A percentile compares a stretch with the other conserved stretches of the same genome.
phyloP scores from a whole-genome alignment of 2,113 vertebrate genomes.

The Menidia beryllina region DNA sequence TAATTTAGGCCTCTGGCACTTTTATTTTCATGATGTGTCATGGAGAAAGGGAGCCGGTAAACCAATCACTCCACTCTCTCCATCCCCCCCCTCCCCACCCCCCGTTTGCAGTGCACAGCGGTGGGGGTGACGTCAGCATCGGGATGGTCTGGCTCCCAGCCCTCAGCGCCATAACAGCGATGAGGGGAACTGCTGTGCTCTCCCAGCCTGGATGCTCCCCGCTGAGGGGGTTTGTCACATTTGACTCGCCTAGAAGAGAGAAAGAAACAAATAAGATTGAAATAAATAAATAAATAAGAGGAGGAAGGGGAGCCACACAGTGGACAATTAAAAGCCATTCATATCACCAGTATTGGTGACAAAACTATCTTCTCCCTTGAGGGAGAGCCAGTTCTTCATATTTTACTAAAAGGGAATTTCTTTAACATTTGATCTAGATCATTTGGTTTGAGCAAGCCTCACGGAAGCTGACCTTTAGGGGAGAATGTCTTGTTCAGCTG shows the following conservation, averaged over 20 bases:
- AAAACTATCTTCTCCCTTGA: too few relatives aligned
- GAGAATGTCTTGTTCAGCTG: background rate
- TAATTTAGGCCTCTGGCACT: constrained; percentile 80
- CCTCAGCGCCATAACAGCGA: constrained; percentile 78
- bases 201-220: constrained; percentile 53
- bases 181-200: constrained; percentile 69
- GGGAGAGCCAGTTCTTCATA: background rate
- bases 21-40: constrained; percentile 86
- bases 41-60: constrained; percentile 75
- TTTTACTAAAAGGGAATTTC: too few relatives aligned
- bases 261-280: background rate
- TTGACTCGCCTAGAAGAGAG: constrained; percentile 43
- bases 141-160: constrained; percentile 77
- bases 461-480: background rate
- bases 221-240: constrained; percentile 52
- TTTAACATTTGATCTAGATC: too few relatives aligned
- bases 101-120: constrained; percentile 68
- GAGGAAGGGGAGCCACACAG: constrained; percentile 17
- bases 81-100: constrained; percentile 51
- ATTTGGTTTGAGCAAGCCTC: too few relatives aligned
- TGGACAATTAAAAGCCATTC: constrained; percentile 41
- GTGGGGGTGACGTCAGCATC: constrained; percentile 83
- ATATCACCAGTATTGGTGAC: constrained; percentile 44
- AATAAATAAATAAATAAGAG: background rate
- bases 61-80: constrained; percentile 80